These are phyloP conservation scores for Escarpia spicata DNA, from an alignment of 2,888 invertebrate species.

Conservation along the genomic window DNA sequence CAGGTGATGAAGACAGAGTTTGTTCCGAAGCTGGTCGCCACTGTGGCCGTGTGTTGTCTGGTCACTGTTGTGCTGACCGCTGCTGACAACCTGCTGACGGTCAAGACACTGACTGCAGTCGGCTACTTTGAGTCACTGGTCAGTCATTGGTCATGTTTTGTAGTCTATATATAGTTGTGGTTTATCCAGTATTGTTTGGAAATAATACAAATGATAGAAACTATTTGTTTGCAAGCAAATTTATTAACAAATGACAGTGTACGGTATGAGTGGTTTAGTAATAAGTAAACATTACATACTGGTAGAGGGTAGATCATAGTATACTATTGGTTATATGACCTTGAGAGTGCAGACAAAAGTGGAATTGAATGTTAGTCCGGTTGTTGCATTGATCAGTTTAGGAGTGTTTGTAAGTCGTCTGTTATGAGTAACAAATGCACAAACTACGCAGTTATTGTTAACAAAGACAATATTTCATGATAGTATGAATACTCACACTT, in stretches of 20 bases:
- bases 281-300: too few species aligned
- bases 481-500: neutral
- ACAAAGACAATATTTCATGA: neutral
- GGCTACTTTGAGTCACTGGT: conserved; percentile 46
- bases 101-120: conserved; percentile 44
- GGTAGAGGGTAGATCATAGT: too few species aligned
- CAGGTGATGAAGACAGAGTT: conserved; percentile 60
- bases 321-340: too few species aligned
- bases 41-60: conserved; percentile 46
- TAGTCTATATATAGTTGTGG: too few species aligned
- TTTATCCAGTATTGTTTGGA: too few species aligned
- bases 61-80: conserved; percentile 40
- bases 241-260: too few species aligned
- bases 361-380: too few species aligned
- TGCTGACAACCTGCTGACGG: conserved; percentile 40
- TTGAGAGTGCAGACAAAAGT: too few species aligned
- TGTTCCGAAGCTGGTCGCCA: conserved; percentile 59
- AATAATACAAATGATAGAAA: too few species aligned
- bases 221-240: too few species aligned
- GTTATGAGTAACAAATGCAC: neutral
- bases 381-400: too few species aligned
- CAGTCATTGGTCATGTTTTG: conserved; percentile 22
- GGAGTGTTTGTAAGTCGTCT: neutral
- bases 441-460: neutral
- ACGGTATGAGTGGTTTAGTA: too few species aligned